A percentile compares a stretch with the other conserved stretches of the same genome.
Conservation (phyloP, 1,140 invertebrate species). For the Pseudobourletiella spinata region DNA sequence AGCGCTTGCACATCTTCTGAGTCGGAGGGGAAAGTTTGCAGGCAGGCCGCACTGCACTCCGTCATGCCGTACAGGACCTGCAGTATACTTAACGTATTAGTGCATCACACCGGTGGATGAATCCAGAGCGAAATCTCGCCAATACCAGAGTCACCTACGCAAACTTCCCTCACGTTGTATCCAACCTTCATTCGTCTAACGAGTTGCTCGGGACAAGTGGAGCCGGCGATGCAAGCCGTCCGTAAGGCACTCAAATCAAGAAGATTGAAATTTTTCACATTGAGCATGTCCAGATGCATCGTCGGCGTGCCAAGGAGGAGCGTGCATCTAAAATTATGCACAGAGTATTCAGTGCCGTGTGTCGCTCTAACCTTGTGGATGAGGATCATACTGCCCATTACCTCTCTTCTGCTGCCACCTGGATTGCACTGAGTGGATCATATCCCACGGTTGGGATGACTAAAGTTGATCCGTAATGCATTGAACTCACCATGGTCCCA, state of each 20-base stretch:
- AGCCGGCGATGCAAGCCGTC: slow-evolving; percentile 21
- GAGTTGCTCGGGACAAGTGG: slow-evolving; percentile 27
- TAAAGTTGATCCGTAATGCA: too few species aligned
- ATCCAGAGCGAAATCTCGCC: background rate
- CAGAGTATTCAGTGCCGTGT: too few species aligned
- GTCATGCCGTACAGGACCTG: slow-evolving; percentile 29
- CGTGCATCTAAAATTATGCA: too few species aligned
- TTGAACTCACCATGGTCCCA: too few species aligned
- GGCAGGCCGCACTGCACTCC: slow-evolving; percentile 21
- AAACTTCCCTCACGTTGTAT: slow-evolving; percentile 40
- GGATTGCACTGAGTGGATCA: too few species aligned
- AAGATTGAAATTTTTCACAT: slow-evolving; percentile 17
- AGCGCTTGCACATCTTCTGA: slow-evolving; percentile 16
- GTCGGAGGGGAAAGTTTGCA: slow-evolving; percentile 19
- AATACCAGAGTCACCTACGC: slow-evolving; percentile 41
- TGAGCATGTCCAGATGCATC: too few species aligned
- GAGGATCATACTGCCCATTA: too few species aligned
- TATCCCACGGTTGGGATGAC: too few species aligned
- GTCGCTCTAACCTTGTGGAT: too few species aligned
- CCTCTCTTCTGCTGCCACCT: too few species aligned
- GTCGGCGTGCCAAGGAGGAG: too few species aligned
- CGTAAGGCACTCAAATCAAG: slow-evolving; percentile 42
- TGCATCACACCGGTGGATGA: background rate
- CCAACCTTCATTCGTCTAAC: slow-evolving; percentile 27
- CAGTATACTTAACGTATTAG: background rate